Evolutionary conservation across 2,888 invertebrate genomes (phyloP).

Genomic region (Xanthia togata): DNA sequence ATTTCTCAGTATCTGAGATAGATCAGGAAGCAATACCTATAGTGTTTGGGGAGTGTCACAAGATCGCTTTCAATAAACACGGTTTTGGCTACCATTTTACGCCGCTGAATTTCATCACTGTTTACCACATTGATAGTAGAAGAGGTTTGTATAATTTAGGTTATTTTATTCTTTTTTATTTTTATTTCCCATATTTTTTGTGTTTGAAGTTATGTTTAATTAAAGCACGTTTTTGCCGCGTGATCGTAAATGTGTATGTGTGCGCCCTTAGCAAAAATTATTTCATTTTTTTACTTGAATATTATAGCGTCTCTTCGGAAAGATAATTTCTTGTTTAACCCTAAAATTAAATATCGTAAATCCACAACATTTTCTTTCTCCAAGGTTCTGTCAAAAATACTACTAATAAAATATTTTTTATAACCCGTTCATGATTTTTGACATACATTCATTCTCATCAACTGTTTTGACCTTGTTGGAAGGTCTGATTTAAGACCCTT

Average conservation of each 20-base stretch:
- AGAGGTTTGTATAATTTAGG: conserved; percentile 90
- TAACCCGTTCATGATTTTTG: conserved; percentile 37
- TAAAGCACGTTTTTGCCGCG: not conserved
- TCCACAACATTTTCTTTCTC: conserved; percentile 1
- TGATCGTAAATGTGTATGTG: not conserved
- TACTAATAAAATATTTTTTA: conserved; percentile 41
- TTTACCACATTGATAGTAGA: conserved; percentile 91
- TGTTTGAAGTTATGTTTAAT: not conserved
- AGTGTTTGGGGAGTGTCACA: conserved; percentile 90
- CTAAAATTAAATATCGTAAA: not conserved
- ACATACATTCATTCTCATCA: conserved; percentile 50
- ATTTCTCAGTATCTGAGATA: conserved; percentile 92
- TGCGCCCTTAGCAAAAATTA: not conserved
- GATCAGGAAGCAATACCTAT: conserved; percentile 91
- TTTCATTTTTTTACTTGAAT: not conserved
- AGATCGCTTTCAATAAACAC: conserved; percentile 84
- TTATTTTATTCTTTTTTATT: not conserved
- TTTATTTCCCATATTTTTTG: not conserved
- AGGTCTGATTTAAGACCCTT: conserved; percentile 55
- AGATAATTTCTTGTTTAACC: not conserved
- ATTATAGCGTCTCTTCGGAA: not conserved
- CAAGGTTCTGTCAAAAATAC: conserved; percentile 31
- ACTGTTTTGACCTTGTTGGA: conserved; percentile 48
- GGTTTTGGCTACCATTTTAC: conserved; percentile 90
- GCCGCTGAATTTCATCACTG: conserved; percentile 91